Percentiles rank a stretch among this genome's conserved stretches.
Conservation (phyloP, 1,140 invertebrate genomes). For the Papilio polytes region DNA sequence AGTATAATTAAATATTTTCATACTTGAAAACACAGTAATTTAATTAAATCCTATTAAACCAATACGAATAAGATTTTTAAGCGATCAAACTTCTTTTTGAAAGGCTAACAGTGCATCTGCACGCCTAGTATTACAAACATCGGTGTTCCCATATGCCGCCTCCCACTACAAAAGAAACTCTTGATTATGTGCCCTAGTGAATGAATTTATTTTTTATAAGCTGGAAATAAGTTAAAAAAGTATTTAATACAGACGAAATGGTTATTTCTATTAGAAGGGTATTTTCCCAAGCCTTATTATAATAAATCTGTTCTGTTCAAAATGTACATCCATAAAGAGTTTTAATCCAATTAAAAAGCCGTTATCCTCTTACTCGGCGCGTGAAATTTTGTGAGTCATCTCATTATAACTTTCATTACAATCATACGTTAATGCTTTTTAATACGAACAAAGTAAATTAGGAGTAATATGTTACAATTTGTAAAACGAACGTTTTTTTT, state of each 20-base stretch:
- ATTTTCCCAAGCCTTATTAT: background rate
- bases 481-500: background rate
- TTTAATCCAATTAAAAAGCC: constrained; percentile 24
- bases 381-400: constrained; percentile 13
- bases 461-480: constrained; percentile 5
- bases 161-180: too few relatives aligned
- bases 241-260: background rate
- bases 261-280: background rate
- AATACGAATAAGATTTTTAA: too few relatives aligned
- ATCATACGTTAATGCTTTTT: constrained; percentile 11
- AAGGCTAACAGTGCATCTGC: too few relatives aligned
- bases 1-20: too few relatives aligned
- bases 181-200: too few relatives aligned
- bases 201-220: too few relatives aligned
- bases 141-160: too few relatives aligned
- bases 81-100: too few relatives aligned
- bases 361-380: constrained; percentile 16
- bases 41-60: too few relatives aligned
- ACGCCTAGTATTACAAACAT: too few relatives aligned
- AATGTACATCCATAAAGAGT: constrained; percentile 12
- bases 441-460: constrained; percentile 13
- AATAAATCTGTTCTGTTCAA: constrained; percentile 6
- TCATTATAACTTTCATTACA: constrained; percentile 13
- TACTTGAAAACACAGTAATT: too few relatives aligned
- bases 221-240: too few relatives aligned